These are phyloP conservation scores for Peromyscus eremicus DNA, from an alignment of 2,797 vertebrate species.

Conservation along the genomic window DNA sequence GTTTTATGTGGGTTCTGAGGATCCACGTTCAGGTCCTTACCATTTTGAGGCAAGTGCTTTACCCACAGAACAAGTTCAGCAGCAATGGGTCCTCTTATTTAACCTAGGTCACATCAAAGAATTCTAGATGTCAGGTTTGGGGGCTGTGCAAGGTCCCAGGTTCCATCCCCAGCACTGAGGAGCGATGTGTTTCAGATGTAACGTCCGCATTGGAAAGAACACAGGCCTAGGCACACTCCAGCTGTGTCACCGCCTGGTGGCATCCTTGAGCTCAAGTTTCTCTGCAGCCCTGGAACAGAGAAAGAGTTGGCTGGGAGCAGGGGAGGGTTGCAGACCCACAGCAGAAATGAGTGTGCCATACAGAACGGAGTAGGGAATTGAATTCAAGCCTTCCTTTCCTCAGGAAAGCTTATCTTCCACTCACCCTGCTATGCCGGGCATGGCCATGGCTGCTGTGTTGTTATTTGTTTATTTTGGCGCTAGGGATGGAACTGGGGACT, in stretches of 20 bases:
- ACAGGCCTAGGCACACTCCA: background rate
- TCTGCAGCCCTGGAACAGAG: background rate
- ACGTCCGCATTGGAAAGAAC: background rate
- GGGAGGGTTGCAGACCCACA: too few relatives aligned
- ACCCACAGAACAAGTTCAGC: background rate
- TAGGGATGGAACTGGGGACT: background rate
- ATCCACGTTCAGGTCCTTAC: background rate
- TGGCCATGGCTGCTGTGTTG: background rate
- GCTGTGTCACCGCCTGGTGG: background rate
- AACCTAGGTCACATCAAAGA: background rate
- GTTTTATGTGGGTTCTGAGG: background rate
- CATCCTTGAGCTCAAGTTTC: background rate
- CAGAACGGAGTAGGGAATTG: too few relatives aligned
- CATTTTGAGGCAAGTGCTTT: background rate
- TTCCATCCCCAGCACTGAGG: background rate
- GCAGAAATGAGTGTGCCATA: background rate
- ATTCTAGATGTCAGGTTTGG: background rate
- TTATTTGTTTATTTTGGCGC: background rate
- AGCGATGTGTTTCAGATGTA: too few relatives aligned
- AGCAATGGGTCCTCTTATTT: background rate
- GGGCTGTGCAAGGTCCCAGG: background rate
- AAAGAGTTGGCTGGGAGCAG: background rate
- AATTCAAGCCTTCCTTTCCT: background rate
- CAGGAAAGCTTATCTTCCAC: background rate
- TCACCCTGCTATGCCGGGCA: accelerated